phyloP scores from a whole-genome alignment of 1,140 invertebrate genomes.

The Campodea augens region DNA sequence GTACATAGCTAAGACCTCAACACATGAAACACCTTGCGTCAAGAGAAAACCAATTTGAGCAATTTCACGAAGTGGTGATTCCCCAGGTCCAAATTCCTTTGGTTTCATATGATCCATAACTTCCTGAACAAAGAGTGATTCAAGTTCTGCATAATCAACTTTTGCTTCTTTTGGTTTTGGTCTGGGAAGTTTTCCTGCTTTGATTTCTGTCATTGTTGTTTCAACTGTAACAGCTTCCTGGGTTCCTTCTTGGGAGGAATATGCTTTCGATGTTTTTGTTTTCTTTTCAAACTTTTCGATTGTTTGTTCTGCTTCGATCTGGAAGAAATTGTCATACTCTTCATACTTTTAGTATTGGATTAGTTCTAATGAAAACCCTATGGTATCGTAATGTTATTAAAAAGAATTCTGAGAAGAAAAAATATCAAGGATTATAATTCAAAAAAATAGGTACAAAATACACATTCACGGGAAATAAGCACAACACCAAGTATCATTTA shows the following conservation, averaged over 20 bases:
- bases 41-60: slow-evolving; percentile 58
- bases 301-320: not conserved
- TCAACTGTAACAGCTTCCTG: slow-evolving; percentile 2
- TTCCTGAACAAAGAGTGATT: slow-evolving; percentile 32
- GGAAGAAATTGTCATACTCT: too few species aligned
- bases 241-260: not conserved
- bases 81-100: slow-evolving; percentile 56
- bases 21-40: slow-evolving; percentile 46
- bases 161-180: not conserved
- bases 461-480: too few species aligned
- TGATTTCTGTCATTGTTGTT: not conserved
- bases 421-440: too few species aligned
- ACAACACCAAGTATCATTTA: too few species aligned
- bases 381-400: too few species aligned
- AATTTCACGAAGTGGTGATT: slow-evolving; percentile 52
- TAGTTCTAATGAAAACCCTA: too few species aligned
- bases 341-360: too few species aligned
- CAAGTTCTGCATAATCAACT: slow-evolving; percentile 10
- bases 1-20: slow-evolving; percentile 51
- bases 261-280: slow-evolving; percentile 3
- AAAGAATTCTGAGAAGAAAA: too few species aligned
- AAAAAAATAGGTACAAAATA: too few species aligned
- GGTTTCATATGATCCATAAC: slow-evolving; percentile 47
- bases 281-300: not conserved
- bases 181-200: not conserved